Conservation (phyloP, 2,797 vertebrate genomes). For the Nannoperca obscura region DNA sequence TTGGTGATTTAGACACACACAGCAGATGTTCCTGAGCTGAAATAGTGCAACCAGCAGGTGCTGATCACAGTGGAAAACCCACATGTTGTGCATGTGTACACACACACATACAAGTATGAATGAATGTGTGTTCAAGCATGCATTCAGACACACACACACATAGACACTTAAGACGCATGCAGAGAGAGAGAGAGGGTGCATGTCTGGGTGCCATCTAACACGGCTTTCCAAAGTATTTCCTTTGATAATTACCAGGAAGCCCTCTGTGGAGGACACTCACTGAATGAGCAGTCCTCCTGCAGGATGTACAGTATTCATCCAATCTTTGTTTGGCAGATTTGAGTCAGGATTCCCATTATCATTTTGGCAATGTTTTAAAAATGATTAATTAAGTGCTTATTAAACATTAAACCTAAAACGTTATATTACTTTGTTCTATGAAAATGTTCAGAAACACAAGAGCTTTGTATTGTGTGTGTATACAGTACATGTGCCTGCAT, state of each 20-base stretch:
- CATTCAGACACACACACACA: background rate
- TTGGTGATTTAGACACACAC: conserved; percentile 65
- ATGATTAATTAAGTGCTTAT: background rate
- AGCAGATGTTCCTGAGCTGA: conserved; percentile 66
- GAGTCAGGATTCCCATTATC: background rate
- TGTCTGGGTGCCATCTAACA: background rate
- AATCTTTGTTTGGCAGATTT: conserved; percentile 1
- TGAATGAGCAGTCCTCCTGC: background rate
- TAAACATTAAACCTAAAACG: background rate
- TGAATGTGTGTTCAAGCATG: no score
- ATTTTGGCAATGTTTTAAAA: background rate
- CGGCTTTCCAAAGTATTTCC: background rate
- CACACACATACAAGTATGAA: background rate
- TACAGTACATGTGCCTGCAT: background rate
- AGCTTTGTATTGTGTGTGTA: no score
- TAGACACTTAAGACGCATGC: background rate
- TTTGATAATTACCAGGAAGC: background rate
- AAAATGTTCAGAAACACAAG: background rate
- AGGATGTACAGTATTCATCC: background rate
- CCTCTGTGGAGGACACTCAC: background rate
- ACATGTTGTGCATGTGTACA: conserved; percentile 3
- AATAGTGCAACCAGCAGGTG: conserved; percentile 55
- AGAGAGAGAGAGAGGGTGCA: background rate
- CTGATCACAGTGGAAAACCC: conserved; percentile 20
- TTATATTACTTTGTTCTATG: background rate